Conservation (phyloP, 1,140 invertebrate species). For the Ridgeia piscesae region DNA sequence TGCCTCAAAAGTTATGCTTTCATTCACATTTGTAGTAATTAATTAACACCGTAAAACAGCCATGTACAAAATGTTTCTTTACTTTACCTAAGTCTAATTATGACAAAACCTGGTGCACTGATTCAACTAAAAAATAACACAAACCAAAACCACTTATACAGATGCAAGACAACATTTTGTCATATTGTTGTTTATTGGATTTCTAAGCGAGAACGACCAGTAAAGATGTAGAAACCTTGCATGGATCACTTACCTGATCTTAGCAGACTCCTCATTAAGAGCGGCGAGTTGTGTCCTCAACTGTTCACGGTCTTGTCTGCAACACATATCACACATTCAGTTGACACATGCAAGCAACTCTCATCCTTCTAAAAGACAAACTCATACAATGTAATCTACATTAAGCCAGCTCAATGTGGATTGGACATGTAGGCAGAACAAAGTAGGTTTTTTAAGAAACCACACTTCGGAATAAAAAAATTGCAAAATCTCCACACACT, state of each 20-base stretch:
- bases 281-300: constrained; percentile 74
- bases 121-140: neutral
- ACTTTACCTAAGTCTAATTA: neutral
- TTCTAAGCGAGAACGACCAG: neutral
- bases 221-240: neutral
- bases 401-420: no score
- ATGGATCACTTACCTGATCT: neutral
- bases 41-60: neutral
- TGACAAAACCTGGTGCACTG: neutral
- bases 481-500: no score
- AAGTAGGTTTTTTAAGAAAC: no score
- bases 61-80: neutral
- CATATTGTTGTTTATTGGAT: neutral
- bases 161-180: neutral
- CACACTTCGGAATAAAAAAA: no score
- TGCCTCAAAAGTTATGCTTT: neutral
- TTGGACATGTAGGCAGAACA: no score
- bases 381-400: no score
- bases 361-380: no score
- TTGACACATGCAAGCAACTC: neutral
- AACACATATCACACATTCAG: constrained; percentile 29
- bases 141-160: neutral
- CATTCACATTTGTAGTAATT: neutral
- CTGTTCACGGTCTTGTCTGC: constrained; percentile 71
- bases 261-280: constrained; percentile 68